These are phyloP conservation scores for Actenoides hombroni DNA, from an alignment of 2,113 vertebrate species.

Conservation along the genomic window DNA sequence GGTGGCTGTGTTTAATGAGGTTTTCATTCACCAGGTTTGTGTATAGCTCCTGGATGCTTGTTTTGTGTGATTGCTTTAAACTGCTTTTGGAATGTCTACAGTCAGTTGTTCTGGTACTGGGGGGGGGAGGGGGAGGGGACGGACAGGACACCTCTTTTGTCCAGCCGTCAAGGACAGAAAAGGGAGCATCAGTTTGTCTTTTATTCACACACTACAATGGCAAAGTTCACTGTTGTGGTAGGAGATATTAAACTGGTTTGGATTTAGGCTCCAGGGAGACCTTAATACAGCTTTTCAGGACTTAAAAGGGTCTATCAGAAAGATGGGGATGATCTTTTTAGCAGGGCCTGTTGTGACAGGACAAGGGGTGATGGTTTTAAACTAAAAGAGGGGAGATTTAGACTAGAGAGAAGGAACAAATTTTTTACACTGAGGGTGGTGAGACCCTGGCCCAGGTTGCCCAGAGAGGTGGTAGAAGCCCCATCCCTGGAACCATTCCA, in stretches of 20 bases:
- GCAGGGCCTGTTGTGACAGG: not conserved
- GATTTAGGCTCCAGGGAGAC: not conserved
- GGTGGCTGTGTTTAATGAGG: not conserved
- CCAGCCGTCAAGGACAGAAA: not conserved
- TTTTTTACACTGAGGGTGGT: not conserved
- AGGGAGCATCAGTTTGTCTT: not conserved
- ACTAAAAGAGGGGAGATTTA: not conserved
- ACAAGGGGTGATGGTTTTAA: not conserved
- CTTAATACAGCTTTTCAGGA: too few relatives aligned
- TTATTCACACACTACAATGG: accelerated
- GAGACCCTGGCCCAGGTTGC: not conserved
- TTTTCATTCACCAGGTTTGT: not conserved
- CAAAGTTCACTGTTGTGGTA: not conserved
- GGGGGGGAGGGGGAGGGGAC: too few relatives aligned
- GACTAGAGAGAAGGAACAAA: not conserved
- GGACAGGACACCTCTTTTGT: not conserved
- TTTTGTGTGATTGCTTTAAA: not conserved
- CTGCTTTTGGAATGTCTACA: not conserved
- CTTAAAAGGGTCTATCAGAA: too few relatives aligned
- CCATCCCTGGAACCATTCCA: not conserved
- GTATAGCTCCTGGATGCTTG: not conserved
- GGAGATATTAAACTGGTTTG: accelerated
- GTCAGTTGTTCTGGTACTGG: not conserved
- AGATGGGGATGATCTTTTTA: not conserved
- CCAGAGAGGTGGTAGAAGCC: not conserved